These are phyloP conservation scores for Habroteleia sp. DNA, from an alignment of 2,888 invertebrate species.

Conservation along the genomic window DNA sequence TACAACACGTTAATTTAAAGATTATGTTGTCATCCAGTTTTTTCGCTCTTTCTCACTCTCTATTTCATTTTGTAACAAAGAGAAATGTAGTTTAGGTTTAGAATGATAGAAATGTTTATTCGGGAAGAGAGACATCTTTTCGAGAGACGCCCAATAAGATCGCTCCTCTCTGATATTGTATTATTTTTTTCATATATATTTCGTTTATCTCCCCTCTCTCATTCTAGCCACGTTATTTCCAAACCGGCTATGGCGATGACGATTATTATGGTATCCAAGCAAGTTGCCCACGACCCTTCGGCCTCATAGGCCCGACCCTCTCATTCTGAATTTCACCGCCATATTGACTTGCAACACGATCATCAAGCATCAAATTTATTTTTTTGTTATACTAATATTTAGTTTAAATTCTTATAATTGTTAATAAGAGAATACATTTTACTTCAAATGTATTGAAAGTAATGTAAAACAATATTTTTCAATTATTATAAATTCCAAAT, in stretches of 20 bases:
- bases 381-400: too few species aligned
- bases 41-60: too few species aligned
- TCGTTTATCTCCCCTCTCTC: slow-evolving; percentile 29
- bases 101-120: slow-evolving; percentile 14
- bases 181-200: slow-evolving; percentile 41
- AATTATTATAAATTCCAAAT: too few species aligned
- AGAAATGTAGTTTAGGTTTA: background rate
- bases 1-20: too few species aligned
- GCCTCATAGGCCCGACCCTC: slow-evolving; percentile 62
- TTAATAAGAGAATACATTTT: too few species aligned
- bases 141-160: slow-evolving; percentile 35
- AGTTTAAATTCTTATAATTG: too few species aligned
- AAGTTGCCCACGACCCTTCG: slow-evolving; percentile 60
- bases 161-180: slow-evolving; percentile 4
- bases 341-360: slow-evolving; percentile 49
- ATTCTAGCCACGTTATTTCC: slow-evolving; percentile 25
- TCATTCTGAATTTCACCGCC: slow-evolving; percentile 52
- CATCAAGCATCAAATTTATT: too few species aligned
- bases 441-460: too few species aligned
- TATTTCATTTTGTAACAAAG: background rate
- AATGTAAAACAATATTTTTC: too few species aligned
- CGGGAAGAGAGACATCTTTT: slow-evolving; percentile 31
- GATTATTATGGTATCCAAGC: slow-evolving; percentile 63
- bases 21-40: too few species aligned
- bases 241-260: slow-evolving; percentile 62